A percentile compares a stretch with the other conserved stretches of the same genome.
These are phyloP conservation scores for Rhynchotus rufescens DNA, from an alignment of 2,797 vertebrate genomes.

Conservation along the genomic window DNA sequence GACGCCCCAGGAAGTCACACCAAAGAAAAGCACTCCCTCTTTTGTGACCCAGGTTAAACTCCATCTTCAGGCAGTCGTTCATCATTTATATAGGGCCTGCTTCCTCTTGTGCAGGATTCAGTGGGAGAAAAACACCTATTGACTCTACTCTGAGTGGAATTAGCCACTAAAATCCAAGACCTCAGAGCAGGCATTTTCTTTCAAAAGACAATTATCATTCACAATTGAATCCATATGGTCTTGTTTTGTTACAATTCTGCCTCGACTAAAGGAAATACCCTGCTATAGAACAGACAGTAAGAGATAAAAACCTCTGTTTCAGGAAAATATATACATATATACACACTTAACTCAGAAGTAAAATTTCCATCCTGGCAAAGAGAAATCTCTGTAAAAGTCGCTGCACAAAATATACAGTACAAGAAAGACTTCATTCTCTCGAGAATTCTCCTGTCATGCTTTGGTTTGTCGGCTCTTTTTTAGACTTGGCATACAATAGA, in stretches of 20 bases:
- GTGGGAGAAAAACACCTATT: background rate
- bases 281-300: background rate
- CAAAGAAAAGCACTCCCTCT: background rate
- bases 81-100: background rate
- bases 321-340: background rate
- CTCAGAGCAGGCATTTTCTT: background rate
- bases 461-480: slow-evolving; percentile 7
- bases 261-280: background rate
- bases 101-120: background rate
- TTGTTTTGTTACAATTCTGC: background rate
- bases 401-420: fast-evolving
- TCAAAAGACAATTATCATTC: background rate
- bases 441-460: background rate
- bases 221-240: background rate
- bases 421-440: background rate
- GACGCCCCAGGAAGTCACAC: background rate
- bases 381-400: background rate
- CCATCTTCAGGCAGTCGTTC: background rate
- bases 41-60: background rate
- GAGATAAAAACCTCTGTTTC: background rate
- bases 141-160: background rate
- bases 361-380: background rate
- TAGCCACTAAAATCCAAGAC: background rate
- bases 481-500: background rate
- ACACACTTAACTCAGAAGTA: background rate